Conservation (phyloP, 2,797 vertebrate genomes). For the Sebastes glaucus region DNA sequence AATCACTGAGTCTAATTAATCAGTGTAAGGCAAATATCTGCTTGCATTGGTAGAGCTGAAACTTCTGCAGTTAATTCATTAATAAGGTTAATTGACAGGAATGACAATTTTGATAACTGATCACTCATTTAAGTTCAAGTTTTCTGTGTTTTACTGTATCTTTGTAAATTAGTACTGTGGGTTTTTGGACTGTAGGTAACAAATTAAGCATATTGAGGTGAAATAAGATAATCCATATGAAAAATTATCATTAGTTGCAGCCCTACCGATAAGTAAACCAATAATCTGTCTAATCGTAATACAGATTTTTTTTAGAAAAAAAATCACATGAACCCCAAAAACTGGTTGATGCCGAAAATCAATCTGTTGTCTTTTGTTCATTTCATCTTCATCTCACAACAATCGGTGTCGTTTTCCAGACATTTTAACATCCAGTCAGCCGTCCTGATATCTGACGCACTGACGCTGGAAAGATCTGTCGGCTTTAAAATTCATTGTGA, state of each 20-base stretch:
- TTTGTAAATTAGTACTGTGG: background rate
- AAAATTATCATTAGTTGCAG: background rate
- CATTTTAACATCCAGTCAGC: background rate
- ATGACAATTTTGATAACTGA: background rate
- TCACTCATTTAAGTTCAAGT: background rate
- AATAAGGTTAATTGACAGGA: background rate
- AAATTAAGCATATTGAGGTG: background rate
- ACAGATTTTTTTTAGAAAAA: background rate
- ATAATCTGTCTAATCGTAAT: background rate
- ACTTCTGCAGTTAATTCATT: background rate
- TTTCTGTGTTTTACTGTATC: background rate
- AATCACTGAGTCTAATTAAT: background rate
- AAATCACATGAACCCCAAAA: background rate
- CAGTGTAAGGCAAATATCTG: background rate
- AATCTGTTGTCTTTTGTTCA: background rate
- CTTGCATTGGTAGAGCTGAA: background rate
- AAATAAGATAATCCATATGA: background rate
- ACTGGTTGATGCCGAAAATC: background rate
- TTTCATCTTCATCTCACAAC: background rate
- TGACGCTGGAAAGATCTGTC: background rate
- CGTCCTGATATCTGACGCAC: background rate
- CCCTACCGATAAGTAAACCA: background rate
- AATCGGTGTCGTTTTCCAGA: background rate
- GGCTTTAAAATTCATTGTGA: conserved; percentile 16
- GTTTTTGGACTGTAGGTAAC: background rate